Evolutionary conservation across 2,113 vertebrate species (phyloP).

Genomic region (Amia ocellicauda): DNA sequence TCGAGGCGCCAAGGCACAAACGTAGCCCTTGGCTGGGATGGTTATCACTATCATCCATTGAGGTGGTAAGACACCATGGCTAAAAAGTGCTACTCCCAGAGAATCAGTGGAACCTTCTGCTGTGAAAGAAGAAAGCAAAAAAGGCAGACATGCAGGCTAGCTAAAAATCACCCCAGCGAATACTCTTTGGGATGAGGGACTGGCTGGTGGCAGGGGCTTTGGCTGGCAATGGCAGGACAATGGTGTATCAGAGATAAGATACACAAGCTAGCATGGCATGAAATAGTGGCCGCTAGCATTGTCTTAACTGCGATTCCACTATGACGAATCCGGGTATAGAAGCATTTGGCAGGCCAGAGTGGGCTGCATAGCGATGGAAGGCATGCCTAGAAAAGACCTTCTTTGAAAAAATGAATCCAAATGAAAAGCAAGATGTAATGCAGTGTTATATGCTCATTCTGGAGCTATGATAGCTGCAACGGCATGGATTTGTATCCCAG

Average conservation of each 20-base stretch:
- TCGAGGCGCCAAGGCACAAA: conserved; percentile 35
- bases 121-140: conserved; percentile 27
- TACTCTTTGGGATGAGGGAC: conserved; percentile 8
- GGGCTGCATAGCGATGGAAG: conserved; percentile 45
- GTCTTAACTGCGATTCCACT: conserved; percentile 55
- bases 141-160: conserved; percentile 40
- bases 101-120: conserved; percentile 40
- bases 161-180: conserved; percentile 34
- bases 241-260: conserved; percentile 53
- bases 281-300: conserved; percentile 53
- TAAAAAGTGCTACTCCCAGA: conserved; percentile 39
- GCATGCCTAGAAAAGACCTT: conserved; percentile 47
- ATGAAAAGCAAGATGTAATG: conserved; percentile 64
- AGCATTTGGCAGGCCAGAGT: conserved; percentile 58
- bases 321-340: conserved; percentile 62
- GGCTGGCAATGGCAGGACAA: conserved; percentile 47
- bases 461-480: conserved; percentile 63
- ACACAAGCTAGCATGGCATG: conserved; percentile 39
- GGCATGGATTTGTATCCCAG: conserved; percentile 72
- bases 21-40: conserved; percentile 47
- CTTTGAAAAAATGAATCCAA: conserved; percentile 38
- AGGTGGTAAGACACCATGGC: conserved; percentile 38
- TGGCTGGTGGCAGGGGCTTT: conserved; percentile 24
- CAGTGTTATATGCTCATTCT: conserved; percentile 68
- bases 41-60: conserved; percentile 47